Base-by-base conservation (phyloP, 2,888 invertebrate genomes). In the Cylindroiulus punctatus region DNA sequence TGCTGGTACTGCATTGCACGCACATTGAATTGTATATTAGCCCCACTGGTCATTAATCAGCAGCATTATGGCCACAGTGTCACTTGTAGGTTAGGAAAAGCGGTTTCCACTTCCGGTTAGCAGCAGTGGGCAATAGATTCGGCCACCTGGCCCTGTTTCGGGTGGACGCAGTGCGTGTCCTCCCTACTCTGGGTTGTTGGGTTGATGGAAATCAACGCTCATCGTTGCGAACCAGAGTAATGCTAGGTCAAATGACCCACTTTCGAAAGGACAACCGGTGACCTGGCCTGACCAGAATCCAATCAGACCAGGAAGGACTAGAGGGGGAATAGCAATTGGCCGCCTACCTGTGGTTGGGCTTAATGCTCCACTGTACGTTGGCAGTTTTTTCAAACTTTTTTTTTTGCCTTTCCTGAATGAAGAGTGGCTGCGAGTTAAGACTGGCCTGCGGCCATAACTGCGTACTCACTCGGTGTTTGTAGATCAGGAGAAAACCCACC, bases 241-340 rank as follows among this genome's bases (percentile, higher is more conserved):
- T 57, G 57, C 22, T 57, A 57, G 57, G 57, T 57, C 57, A 57
- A 57, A 57, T 57, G 57, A 57, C 57, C 57, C 22, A 57, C 57
- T 57, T 84, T 47, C 36, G 84, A 84, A 44, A 84, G 84, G 84
- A 36, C 84, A 84, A 84, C 44, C 47, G 84, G 26, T 84, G 47
- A 84, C 84, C 84, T 84, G 84, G 84, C 84, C 84, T 84, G 84
- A 84, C 84, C 84, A 84, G 84, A 47, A 84, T 57, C 57, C 57
- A 57, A 57, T 57, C 57, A 57, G 57, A 57, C 57, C 57, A 57
- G 57, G 57, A 57, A 57, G 57, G 57, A 57, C 57, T 57, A 22
- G 57, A 57, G 57, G 57, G 57, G 57, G 22, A 57, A 57, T 57
- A 57, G 57, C 57, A 22, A 57, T 57, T 22, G 52, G 22, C 57